Percentiles rank a stretch among this genome's conserved stretches.
phyloP scores from a whole-genome alignment of 2,888 invertebrate species.

The Odontocerum albicorne region DNA sequence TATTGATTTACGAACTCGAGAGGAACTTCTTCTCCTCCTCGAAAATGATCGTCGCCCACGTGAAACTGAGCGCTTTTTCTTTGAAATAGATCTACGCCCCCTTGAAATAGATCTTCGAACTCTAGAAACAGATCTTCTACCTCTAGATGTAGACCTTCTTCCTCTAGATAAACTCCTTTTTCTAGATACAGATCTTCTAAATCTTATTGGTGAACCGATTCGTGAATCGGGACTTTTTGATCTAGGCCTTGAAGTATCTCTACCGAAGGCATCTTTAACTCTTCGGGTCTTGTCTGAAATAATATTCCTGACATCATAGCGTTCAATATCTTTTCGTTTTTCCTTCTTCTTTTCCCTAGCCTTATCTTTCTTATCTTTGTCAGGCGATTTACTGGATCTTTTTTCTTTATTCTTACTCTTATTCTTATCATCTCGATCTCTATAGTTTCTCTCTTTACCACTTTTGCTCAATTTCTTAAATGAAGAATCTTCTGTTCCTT shows the following conservation, averaged over 20 bases:
- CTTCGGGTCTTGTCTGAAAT: conserved; percentile 69
- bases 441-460: conserved; percentile 76
- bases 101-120: conserved; percentile 37
- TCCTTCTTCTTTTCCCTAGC: conserved; percentile 56
- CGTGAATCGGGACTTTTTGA: conserved; percentile 40
- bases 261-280: conserved; percentile 76
- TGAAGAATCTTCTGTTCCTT: conserved; percentile 54
- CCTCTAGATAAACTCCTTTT: conserved; percentile 42
- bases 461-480: conserved; percentile 83
- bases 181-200: conserved; percentile 38
- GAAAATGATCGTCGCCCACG: conserved; percentile 41
- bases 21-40: conserved; percentile 41
- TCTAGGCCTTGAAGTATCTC: conserved; percentile 63
- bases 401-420: conserved; percentile 40
- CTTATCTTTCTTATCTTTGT: conserved; percentile 47
- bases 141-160: conserved; percentile 41
- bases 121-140: conserved; percentile 42
- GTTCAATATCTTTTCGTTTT: conserved; percentile 76
- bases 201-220: conserved; percentile 40
- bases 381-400: conserved; percentile 39
- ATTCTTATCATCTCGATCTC: conserved; percentile 58
- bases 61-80: conserved; percentile 43
- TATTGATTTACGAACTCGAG: conserved; percentile 40
- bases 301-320: conserved; percentile 81
- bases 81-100: conserved; percentile 24